These are phyloP conservation scores for Pycnomerus fuliginosus DNA, from an alignment of 2,888 invertebrate species.

Conservation along the genomic window DNA sequence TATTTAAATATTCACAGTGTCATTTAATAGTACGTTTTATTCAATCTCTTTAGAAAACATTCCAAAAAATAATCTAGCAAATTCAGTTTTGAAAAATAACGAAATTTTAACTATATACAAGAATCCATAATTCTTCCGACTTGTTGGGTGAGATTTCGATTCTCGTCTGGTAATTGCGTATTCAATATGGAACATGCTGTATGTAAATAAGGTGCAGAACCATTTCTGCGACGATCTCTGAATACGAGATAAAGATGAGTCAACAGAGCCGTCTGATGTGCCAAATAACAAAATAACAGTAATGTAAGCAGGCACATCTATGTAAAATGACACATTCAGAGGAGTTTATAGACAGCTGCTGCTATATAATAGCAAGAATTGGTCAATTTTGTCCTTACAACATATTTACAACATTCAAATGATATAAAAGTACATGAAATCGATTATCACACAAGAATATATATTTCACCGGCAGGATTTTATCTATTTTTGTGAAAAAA, in stretches of 20 bases:
- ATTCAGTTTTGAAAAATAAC: slow-evolving; percentile 16
- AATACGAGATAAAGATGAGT: not conserved
- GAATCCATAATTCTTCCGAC: slow-evolving; percentile 1
- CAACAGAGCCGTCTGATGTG: not conserved
- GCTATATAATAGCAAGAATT: slow-evolving; percentile 27
- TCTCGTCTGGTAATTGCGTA: too few species aligned
- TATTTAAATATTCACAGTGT: slow-evolving; percentile 21
- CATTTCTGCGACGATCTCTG: not conserved
- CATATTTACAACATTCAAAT: slow-evolving; percentile 26
- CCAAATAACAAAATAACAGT: not conserved
- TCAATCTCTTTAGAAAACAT: slow-evolving; percentile 10
- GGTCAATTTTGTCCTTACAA: slow-evolving; percentile 20
- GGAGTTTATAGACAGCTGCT: slow-evolving; percentile 19
- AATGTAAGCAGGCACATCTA: slow-evolving; percentile 13
- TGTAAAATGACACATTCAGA: slow-evolving; percentile 8
- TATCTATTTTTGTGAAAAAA: not conserved
- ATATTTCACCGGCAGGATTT: slow-evolving; percentile 23
- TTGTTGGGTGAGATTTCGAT: too few species aligned
- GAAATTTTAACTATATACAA: slow-evolving; percentile 5
- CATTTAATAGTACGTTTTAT: slow-evolving; percentile 10
- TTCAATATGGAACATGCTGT: slow-evolving; percentile 1
- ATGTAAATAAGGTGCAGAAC: slow-evolving; percentile 1
- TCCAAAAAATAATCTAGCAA: slow-evolving; percentile 17
- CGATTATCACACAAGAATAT: slow-evolving; percentile 33
- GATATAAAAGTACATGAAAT: slow-evolving; percentile 34